Base-by-base conservation (phyloP, 2,113 vertebrate genomes). In the Blennius ocellaris region DNA sequence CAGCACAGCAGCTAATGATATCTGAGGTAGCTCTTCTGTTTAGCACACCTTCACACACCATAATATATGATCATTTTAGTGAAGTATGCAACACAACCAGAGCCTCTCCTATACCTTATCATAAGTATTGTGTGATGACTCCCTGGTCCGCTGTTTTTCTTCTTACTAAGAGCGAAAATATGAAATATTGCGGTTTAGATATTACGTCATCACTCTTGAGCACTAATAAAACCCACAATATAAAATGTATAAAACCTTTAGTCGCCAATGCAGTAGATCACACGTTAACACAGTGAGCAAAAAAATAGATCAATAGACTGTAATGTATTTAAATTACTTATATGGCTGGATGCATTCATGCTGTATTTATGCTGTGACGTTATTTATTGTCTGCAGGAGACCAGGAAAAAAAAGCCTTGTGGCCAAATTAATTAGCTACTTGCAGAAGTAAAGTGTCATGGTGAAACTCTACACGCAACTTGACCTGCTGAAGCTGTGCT, bases 1-100 rank as follows among this genome's bases (percentile, higher is more conserved):
- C 89, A 81, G 84, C 87, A 84, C 74, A 70, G 75, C 69, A 80
- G 86, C 87, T 92, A 92, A 91, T 90, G 90, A 90, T 85, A 83
- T 89, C 87, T 85, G 90, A 93, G 90, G 90, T 91, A 87, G 86
- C 69, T 87, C 80, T 86, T 68, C 81, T 80, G 54, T 67, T 5
- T 52, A 53, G 66, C 80, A 77, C 80, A 74, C 68, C 74, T 87
- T 65, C 72, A 57, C 49, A 39, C 16, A 11, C 38, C 53, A 70
- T 60, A 12, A 54, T 74, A 80, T 68, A 53, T 66, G 64, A 73
- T 76, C 45, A 6, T 76, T 73, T 77, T 17, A 72, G 57, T 21
- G 16, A 8, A 43, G 14, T 45, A 39, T 69, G 81, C 78, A 84
- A 51, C 62, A 75, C 49, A 51, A 76, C 56, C 11, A 76, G 56